A percentile compares a stretch with the other conserved stretches of the same genome.
These are phyloP conservation scores for Augochlora pura DNA, from an alignment of 1,140 invertebrate genomes.

Conservation along the genomic window DNA sequence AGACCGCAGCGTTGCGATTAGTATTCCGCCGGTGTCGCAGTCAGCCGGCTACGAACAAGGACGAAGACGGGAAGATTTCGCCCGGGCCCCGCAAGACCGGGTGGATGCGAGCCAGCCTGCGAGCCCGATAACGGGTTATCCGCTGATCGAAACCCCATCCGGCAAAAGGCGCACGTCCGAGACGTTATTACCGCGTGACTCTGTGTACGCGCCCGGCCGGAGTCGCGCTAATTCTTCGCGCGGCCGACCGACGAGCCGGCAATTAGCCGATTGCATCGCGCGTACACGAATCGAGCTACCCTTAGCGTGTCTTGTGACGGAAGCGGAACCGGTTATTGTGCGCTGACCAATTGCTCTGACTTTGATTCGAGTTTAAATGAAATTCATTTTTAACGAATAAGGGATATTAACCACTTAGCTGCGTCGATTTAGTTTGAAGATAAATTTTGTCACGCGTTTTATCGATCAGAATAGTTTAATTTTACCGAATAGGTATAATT, in stretches of 20 bases:
- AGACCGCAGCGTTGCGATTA: conserved; percentile 69
- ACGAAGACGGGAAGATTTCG: conserved; percentile 53
- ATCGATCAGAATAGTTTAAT: too few relatives aligned
- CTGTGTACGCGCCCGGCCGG: neutral
- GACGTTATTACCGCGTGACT: neutral
- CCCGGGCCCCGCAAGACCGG: conserved; percentile 27
- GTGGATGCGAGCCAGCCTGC: conserved; percentile 15
- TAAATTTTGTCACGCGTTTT: too few relatives aligned
- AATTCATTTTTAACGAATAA: too few relatives aligned
- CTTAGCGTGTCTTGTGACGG: too few relatives aligned
- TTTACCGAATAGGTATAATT: too few relatives aligned
- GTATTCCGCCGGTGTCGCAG: conserved; percentile 70
- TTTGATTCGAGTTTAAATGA: too few relatives aligned
- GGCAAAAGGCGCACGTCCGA: neutral
- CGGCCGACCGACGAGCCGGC: neutral
- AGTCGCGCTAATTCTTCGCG: neutral
- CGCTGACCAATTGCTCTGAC: too few relatives aligned
- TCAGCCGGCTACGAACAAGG: conserved; percentile 65
- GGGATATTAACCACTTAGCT: too few relatives aligned
- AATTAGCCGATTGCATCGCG: too few relatives aligned
- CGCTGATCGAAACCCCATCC: neutral
- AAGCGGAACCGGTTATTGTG: too few relatives aligned
- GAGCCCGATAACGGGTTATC: conserved; percentile 22
- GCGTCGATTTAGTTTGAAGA: too few relatives aligned
- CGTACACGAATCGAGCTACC: too few relatives aligned